phyloP scores from a whole-genome alignment of 2,888 invertebrate species.

The Epinotia nisella region DNA sequence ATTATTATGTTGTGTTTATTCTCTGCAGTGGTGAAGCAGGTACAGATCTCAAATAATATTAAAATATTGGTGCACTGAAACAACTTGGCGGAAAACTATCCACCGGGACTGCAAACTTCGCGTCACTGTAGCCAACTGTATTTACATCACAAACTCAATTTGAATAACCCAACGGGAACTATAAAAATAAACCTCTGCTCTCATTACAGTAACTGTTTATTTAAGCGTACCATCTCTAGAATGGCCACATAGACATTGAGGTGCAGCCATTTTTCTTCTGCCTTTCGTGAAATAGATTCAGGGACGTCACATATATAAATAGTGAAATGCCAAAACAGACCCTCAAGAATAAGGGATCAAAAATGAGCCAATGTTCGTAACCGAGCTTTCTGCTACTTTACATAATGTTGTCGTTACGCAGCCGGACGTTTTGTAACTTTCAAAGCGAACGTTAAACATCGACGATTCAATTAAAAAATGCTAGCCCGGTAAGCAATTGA shows the following conservation, averaged over 20 bases:
- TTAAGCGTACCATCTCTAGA: not conserved
- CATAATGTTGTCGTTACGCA: slow-evolving; percentile 30
- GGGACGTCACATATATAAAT: slow-evolving; percentile 26
- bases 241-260: not conserved
- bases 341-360: slow-evolving; percentile 23
- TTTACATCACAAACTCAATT: slow-evolving; percentile 31
- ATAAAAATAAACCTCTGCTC: slow-evolving; percentile 16
- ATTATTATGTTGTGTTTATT: slow-evolving; percentile 1
- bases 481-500: slow-evolving; percentile 13
- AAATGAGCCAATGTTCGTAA: slow-evolving; percentile 18
- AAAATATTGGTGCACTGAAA: slow-evolving; percentile 48
- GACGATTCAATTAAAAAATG: slow-evolving; percentile 13
- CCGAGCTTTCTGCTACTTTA: slow-evolving; percentile 4
- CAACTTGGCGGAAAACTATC: slow-evolving; percentile 55
- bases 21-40: not conserved
- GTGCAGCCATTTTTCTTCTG: not conserved
- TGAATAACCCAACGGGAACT: slow-evolving; percentile 16
- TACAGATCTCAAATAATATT: slow-evolving; percentile 13
- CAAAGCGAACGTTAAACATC: no score
- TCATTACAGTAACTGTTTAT: not conserved
- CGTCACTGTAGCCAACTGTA: slow-evolving; percentile 44
- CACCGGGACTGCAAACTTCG: slow-evolving; percentile 54
- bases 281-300: not conserved
- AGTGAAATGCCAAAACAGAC: slow-evolving; percentile 5
- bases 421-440: slow-evolving; percentile 14